Conservation (phyloP, 2,888 invertebrate genomes). For the Barypeithes pellucidus region DNA sequence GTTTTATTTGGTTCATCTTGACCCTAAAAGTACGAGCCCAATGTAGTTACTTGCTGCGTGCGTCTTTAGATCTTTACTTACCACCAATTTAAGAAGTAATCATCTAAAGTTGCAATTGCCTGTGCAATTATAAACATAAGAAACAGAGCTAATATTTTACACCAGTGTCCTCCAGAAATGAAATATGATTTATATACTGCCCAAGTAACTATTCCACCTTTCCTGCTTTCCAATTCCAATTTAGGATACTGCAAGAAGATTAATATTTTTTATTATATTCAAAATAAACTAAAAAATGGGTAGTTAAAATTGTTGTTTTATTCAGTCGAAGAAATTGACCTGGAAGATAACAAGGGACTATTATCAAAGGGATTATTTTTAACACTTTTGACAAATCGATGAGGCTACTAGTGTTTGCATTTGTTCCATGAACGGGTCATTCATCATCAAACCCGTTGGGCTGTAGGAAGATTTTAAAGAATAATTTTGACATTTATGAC, state of each 20-base stretch:
- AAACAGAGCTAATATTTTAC: constrained; percentile 63
- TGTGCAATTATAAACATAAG: constrained; percentile 79
- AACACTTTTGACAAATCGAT: too few species aligned
- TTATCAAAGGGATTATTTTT: too few species aligned
- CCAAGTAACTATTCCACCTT: constrained; percentile 73
- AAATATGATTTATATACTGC: constrained; percentile 80
- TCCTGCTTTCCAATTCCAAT: constrained; percentile 74
- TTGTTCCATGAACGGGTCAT: too few species aligned
- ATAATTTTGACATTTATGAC: too few species aligned
- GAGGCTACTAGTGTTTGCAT: too few species aligned
- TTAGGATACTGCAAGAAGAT: constrained; percentile 56
- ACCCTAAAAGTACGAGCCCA: constrained; percentile 57
- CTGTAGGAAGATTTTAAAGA: too few species aligned
- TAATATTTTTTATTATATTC: too few species aligned
- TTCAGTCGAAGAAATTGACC: too few species aligned
- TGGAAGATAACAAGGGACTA: too few species aligned
- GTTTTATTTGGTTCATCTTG: constrained; percentile 58
- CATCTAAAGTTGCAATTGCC: constrained; percentile 80
- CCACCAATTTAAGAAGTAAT: constrained; percentile 88
- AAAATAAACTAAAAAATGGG: too few species aligned
- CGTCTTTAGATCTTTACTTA: constrained; percentile 59
- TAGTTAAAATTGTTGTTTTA: too few species aligned
- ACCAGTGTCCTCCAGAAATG: constrained; percentile 80
- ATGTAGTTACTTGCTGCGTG: not conserved
- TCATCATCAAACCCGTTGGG: too few species aligned